phyloP scores from a whole-genome alignment of 2,797 vertebrate species.

The Epinephelus malabaricus region DNA sequence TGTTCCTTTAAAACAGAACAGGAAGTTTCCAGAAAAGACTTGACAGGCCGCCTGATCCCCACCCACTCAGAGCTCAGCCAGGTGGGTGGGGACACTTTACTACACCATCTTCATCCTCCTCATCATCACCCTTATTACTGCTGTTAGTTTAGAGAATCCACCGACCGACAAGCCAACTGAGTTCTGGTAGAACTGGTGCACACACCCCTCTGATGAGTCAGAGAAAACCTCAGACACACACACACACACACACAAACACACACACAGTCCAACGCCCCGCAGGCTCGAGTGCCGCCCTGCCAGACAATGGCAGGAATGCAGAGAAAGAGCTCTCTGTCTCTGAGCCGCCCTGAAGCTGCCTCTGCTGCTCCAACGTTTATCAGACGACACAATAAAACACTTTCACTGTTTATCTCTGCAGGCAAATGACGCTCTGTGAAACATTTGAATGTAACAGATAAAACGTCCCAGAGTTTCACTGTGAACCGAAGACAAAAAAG shows the following conservation, averaged over 20 bases:
- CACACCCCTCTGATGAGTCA: constrained; percentile 61
- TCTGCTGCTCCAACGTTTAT: neutral
- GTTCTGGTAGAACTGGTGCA: constrained; percentile 52
- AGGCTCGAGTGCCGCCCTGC: constrained; percentile 3
- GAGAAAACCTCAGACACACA: constrained; percentile 15
- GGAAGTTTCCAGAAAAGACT: neutral
- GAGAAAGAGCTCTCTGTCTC: neutral
- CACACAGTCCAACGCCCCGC: constrained; percentile 18
- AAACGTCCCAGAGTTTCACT: too few species aligned
- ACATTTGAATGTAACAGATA: too few species aligned
- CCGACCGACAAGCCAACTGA: neutral
- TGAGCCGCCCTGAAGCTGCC: constrained; percentile 6
- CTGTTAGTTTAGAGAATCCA: neutral
- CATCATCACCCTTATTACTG: neutral
- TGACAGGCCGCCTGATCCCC: neutral
- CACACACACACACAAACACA: constrained; percentile 22
- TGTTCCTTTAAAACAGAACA: neutral
- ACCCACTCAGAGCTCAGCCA: neutral
- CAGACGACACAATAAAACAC: neutral
- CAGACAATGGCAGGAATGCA: constrained; percentile 74
- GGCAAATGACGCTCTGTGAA: neutral
- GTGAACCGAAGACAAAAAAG: too few species aligned
- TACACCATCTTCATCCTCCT: constrained; percentile 11
- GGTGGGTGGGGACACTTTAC: constrained; percentile 3
- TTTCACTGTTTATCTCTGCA: constrained; percentile 1